Conservation (phyloP, 2,113 vertebrate genomes). For the Alethe diademata region DNA sequence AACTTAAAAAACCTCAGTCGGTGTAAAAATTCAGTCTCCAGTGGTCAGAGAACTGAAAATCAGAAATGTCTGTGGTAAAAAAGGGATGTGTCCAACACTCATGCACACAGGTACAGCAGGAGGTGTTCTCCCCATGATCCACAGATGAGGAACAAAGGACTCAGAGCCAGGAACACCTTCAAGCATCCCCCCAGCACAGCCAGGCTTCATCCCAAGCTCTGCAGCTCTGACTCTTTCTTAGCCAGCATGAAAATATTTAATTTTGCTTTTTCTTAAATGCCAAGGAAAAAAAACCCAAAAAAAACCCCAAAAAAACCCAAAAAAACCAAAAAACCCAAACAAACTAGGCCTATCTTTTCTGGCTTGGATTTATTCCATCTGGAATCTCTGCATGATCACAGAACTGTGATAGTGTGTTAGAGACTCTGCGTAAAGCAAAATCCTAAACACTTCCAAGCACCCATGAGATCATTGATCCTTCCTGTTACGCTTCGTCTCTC, state of each 20-base stretch:
- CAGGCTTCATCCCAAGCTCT: not conserved
- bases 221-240: not conserved
- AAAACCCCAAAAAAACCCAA: not conserved
- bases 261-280: not conserved
- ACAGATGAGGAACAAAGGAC: not conserved
- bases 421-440: not conserved
- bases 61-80: not conserved
- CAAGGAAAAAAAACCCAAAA: not conserved
- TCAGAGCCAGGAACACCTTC: not conserved
- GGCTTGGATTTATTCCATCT: not conserved
- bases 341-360: not conserved
- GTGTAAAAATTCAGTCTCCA: not conserved
- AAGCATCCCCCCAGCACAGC: not conserved
- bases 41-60: not conserved
- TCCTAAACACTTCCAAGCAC: not conserved
- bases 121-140: not conserved
- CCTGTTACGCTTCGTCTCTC: not conserved
- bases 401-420: not conserved
- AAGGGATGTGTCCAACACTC: not conserved
- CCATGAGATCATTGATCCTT: not conserved
- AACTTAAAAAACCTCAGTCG: not conserved
- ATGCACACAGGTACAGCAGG: not conserved
- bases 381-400: not conserved
- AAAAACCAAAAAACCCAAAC: not conserved
- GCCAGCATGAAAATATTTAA: not conserved